Evolutionary conservation across 2,113 vertebrate genomes (phyloP), one percentile per base, ranked within the genome.

Genomic region (Tetraodon nigroviridis): DNA sequence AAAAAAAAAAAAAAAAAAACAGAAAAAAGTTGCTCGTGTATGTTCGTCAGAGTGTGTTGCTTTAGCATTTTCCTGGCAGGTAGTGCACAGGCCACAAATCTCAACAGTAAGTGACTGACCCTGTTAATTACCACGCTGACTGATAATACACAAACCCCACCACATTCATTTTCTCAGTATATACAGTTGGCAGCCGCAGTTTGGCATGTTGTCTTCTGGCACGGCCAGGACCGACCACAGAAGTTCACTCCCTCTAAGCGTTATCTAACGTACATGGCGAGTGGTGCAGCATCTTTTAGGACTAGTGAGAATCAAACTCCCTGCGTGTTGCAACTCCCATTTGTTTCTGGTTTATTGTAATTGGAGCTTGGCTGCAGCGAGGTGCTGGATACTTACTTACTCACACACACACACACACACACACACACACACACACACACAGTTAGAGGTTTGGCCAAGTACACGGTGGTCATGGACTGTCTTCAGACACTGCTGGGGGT

Each of bases 401-500:
- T 57, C 47, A 62, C 5, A 48, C 7, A 44, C 21, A 24, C 29
- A 53, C 45, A 61, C 54, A 51, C 53, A 53, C 58, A 49, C 27
- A 40, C 40, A 40, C 44, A 53, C 7, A 32, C 55, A 24, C 1
- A 7, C 32, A 59, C 27, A 22, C 45, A 40, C 29, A 56, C 29
- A 73, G 61, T 58, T 55, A 61, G 63, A 63, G 73, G 62, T 69
- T 82, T 71, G 75, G 69, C 63, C 32, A 49, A 49, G 54, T 48
- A 61, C 40, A 51, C 40, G 68, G 68, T 64, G 71, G 64, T 69
- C 75, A 48, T 67, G 70, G 54, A 75, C 66, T 64, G 55, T 80
- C 79, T 54, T 76, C 67, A 69, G 68, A 71, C 73, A 52, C 55
- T 75, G 73, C 80, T 81, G 80, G 76, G 79, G 81, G 71, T 70